Base-by-base conservation (phyloP, 2,888 invertebrate species). In the Schizaphis graminum region DNA sequence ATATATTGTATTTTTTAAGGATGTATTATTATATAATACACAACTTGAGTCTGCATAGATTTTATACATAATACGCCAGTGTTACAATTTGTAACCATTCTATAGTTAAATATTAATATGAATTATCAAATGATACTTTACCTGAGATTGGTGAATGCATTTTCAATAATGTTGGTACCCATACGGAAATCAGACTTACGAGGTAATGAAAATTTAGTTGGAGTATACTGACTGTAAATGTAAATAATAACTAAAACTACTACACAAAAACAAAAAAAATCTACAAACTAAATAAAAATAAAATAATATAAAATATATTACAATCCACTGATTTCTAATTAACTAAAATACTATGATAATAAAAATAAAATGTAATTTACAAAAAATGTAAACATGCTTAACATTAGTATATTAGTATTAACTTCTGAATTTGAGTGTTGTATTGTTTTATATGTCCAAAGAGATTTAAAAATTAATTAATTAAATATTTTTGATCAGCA, bases 181-280 rank as follows among this genome's bases (percentile, higher is more conserved):
- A 97, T 96, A 97, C 97, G 97, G 96, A 98, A 97, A 96, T 98
- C 97, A 95, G 97, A 97, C 96, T 98, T 98, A 96, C 97, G 97
- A 10, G 91, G 94, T 96, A 98, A 97, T 96, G 98, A 98, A 96
- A 98, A 97, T 96, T 98, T 97, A 96, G 97, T 97, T 95, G 98
- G 97, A 96, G 98, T 98, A 97, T 97, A 98, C 96, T 98, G 98
- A 97, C 98, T 98, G 97, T 89, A 94, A 95, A 95, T 41, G 88
- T 86, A 94, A 95, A 93, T 56, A 94, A 94, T 95, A 95, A 95
- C 95, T 95, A 95, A 94, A 91, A 91, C 94, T 95, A 95, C 95
- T 95, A 95, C 87, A 94, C 94, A 95, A 95, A 94, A 44, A 47
- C 44, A 95, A 95, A 95, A 95, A 95, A 94, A 95, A 95, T 91